phyloP scores from a whole-genome alignment of 2,888 invertebrate species.

The Smittia aterrima region DNA sequence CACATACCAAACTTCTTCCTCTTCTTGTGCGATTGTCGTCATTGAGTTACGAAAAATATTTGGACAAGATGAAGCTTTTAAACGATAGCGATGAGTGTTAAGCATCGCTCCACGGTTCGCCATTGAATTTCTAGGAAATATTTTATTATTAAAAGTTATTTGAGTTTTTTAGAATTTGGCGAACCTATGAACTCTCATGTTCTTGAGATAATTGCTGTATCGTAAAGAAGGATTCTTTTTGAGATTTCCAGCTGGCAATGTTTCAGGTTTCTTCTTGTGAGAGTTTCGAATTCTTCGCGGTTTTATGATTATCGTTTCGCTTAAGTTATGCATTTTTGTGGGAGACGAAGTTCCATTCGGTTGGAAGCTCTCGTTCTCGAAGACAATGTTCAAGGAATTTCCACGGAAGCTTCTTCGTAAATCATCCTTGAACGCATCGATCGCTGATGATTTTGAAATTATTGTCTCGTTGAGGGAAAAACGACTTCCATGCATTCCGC shows the following conservation, averaged over 20 bases:
- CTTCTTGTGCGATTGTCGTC: conserved; percentile 75
- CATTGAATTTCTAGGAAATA: conserved; percentile 79
- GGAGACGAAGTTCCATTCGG: background rate
- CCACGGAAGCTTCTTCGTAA: conserved; percentile 48
- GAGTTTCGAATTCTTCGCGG: background rate
- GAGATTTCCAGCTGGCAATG: conserved; percentile 46
- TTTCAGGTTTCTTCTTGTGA: conserved; percentile 4
- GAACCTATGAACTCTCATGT: conserved; percentile 66
- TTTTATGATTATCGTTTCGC: conserved; percentile 19
- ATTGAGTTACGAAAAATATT: conserved; percentile 88
- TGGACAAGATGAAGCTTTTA: conserved; percentile 87
- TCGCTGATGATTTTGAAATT: conserved; percentile 45
- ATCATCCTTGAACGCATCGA: conserved; percentile 44
- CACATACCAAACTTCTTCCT: conserved; percentile 60
- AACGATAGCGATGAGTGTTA: conserved; percentile 75
- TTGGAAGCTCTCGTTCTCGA: conserved; percentile 45
- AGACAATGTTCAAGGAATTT: conserved; percentile 50
- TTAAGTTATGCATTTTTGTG: background rate
- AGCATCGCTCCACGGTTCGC: conserved; percentile 84
- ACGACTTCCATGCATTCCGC: conserved; percentile 47
- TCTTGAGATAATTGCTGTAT: conserved; percentile 67
- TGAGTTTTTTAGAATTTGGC: no score
- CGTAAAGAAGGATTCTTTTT: conserved; percentile 51
- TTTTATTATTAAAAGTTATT: no score
- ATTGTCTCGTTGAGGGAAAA: conserved; percentile 52